Evolutionary conservation across 2,797 vertebrate genomes (phyloP).

Genomic region (Chromis chromis): DNA sequence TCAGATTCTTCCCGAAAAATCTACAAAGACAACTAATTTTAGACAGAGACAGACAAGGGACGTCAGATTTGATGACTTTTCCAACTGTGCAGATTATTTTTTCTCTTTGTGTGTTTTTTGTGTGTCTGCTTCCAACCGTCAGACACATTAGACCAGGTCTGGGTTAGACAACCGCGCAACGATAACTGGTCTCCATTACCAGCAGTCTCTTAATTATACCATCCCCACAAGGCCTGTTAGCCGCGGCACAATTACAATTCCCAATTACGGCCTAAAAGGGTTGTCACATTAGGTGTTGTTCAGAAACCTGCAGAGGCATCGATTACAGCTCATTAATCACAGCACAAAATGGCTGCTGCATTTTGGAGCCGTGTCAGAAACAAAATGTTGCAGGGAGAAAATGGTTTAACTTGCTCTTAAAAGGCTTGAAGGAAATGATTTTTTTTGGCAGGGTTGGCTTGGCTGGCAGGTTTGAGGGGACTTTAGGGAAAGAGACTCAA

Average conservation of each 20-base stretch:
- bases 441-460: no score
- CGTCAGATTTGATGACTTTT: no score
- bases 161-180: constrained; percentile 15
- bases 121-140: not conserved
- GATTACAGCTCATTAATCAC: constrained; percentile 47
- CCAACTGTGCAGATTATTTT: not conserved
- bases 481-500: not conserved
- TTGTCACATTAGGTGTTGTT: constrained; percentile 45
- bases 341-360: constrained; percentile 22
- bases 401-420: not conserved
- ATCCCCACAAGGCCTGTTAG: constrained; percentile 43
- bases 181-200: constrained; percentile 47
- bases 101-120: not conserved
- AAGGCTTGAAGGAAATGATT: not conserved
- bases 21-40: not conserved
- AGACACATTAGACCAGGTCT: constrained; percentile 14
- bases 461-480: not conserved
- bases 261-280: constrained; percentile 47
- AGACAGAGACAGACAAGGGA: no score
- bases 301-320: constrained; percentile 44
- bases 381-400: not conserved
- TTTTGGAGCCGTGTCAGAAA: not conserved
- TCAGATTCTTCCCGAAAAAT: not conserved
- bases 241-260: constrained; percentile 42
- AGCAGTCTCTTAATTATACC: constrained; percentile 48